phyloP scores from a whole-genome alignment of 2,888 invertebrate species.

The Xiphydria camelus region DNA sequence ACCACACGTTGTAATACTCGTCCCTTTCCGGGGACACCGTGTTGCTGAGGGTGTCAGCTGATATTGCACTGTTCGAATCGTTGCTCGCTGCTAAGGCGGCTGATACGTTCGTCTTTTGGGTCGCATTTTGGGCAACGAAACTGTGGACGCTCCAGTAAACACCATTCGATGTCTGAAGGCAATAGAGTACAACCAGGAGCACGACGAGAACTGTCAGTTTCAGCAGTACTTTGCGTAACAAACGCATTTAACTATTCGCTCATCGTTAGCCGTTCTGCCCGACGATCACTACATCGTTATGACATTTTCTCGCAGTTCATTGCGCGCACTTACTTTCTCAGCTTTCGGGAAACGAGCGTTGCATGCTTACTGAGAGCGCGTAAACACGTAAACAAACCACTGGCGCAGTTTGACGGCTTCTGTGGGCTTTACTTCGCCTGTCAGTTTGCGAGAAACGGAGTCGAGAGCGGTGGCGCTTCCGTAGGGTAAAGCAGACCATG shows the following conservation, averaged over 20 bases:
- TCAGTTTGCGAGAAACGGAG: too few relatives aligned
- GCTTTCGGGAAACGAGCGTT: too few relatives aligned
- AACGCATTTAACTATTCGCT: conserved; percentile 49
- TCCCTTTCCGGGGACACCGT: conserved; percentile 5
- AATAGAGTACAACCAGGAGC: conserved; percentile 47
- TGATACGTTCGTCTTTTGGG: conserved; percentile 29
- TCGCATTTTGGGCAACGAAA: conserved; percentile 25
- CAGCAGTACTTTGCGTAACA: conserved; percentile 50
- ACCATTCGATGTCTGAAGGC: conserved; percentile 45
- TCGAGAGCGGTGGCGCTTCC: too few relatives aligned
- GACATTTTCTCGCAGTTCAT: too few relatives aligned
- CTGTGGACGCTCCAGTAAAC: conserved; percentile 28
- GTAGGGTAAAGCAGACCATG: too few relatives aligned
- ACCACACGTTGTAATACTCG: conserved; percentile 60
- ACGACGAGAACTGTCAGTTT: conserved; percentile 41
- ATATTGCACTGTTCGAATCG: background rate
- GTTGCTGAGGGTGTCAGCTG: background rate
- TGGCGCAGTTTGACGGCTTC: too few relatives aligned
- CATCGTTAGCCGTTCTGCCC: conserved; percentile 30
- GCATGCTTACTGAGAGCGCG: too few relatives aligned
- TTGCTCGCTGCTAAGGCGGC: conserved; percentile 23
- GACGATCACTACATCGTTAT: too few relatives aligned
- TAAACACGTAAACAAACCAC: too few relatives aligned
- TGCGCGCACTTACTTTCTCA: too few relatives aligned
- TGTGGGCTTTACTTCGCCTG: too few relatives aligned